These are phyloP conservation scores for Austrofundulus limnaeus DNA, from an alignment of 2,113 vertebrate genomes.

Conservation along the genomic window DNA sequence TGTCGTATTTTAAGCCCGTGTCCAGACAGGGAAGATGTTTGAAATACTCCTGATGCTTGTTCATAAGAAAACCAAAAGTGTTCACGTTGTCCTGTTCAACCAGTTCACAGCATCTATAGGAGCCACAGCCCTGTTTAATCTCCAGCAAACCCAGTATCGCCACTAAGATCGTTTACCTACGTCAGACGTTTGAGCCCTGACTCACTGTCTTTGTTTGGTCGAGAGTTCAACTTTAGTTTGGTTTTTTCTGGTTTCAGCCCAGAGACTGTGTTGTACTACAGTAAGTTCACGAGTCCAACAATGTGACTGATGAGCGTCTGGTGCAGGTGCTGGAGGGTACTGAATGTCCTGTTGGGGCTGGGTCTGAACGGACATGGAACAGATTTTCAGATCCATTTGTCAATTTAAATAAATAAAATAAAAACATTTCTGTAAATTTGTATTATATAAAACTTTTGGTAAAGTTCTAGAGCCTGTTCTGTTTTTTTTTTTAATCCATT, in stretches of 20 bases:
- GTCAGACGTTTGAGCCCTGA: slow-evolving; percentile 52
- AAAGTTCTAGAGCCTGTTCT: too few relatives aligned
- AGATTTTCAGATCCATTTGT: too few relatives aligned
- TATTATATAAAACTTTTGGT: too few relatives aligned
- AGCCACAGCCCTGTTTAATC: slow-evolving; percentile 28
- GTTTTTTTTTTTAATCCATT: too few relatives aligned
- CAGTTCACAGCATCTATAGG: slow-evolving; percentile 29
- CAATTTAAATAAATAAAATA: too few relatives aligned
- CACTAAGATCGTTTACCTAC: slow-evolving; percentile 5
- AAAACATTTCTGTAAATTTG: too few relatives aligned
- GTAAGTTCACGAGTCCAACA: slow-evolving; percentile 36
- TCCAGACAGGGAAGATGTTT: not conserved
- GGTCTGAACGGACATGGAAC: not conserved
- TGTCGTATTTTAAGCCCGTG: not conserved
- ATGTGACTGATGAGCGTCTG: slow-evolving; percentile 27
- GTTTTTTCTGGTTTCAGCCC: not conserved
- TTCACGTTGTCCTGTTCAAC: slow-evolving; percentile 36
- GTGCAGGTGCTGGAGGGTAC: too few relatives aligned
- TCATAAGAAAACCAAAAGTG: slow-evolving; percentile 40
- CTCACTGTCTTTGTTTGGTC: slow-evolving; percentile 62
- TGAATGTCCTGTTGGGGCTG: not conserved
- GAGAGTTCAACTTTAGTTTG: slow-evolving; percentile 35
- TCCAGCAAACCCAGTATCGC: slow-evolving; percentile 24
- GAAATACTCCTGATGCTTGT: not conserved
- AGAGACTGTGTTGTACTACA: slow-evolving; percentile 31